Percentiles rank a stretch among this genome's conserved stretches.
Evolutionary conservation across 2,797 vertebrate genomes (phyloP).

Genomic region (Corythornis leucogaster): DNA sequence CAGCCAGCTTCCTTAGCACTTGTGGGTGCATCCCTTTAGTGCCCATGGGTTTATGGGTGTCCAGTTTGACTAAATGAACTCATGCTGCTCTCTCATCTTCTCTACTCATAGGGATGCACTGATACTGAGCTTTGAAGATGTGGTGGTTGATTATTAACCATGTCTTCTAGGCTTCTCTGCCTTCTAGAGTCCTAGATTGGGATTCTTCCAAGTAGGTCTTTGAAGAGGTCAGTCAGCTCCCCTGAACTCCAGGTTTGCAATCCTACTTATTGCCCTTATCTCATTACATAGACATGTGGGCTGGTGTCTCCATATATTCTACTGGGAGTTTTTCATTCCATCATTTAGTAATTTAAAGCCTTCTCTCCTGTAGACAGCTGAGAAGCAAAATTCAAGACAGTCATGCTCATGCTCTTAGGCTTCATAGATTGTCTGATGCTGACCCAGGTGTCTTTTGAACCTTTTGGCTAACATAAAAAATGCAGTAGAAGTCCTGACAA

Average conservation of each 20-base stretch:
- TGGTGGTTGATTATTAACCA: neutral
- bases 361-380: neutral
- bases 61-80: neutral
- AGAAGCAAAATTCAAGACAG: neutral
- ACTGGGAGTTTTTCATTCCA: neutral
- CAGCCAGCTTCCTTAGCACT: neutral
- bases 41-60: neutral
- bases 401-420: neutral
- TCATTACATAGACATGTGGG: neutral
- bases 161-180: neutral
- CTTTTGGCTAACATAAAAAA: neutral
- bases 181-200: neutral
- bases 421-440: neutral
- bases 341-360: neutral
- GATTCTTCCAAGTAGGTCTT: neutral
- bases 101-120: neutral
- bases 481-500: neutral
- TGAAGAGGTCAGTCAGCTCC: neutral
- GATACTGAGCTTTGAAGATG: neutral
- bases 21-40: neutral
- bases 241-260: neutral
- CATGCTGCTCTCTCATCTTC: neutral
- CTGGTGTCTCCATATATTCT: neutral
- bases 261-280: neutral
- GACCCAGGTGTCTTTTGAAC: neutral